Evolutionary conservation across 2,113 vertebrate species (phyloP), one percentile per base, ranked within the genome.

Genomic region (Oreochromis niloticus): DNA sequence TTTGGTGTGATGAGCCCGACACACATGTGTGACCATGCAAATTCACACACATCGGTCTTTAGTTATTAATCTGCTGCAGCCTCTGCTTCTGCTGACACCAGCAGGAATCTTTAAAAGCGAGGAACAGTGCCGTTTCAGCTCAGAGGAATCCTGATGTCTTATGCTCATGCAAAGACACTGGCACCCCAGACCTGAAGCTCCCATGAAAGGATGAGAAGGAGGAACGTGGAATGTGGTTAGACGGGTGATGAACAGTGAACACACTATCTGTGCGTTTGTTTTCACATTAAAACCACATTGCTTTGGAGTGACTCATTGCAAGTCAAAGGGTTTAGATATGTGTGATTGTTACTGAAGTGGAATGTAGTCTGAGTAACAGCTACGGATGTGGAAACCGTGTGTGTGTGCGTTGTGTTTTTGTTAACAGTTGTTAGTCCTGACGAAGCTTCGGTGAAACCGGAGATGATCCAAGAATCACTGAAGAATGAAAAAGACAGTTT

Each of bases 401-500:
- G 57, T 54, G 19, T 11, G 22, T 30, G 41, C 36, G 71, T 59
- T 63, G 32, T 66, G 17, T 66, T 22, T 81, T 87, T 17, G 52
- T 87, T 87, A 87, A 56, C 22, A 16, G 8, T 61, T 8, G 8
- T 24, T 66, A 57, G 22, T 56, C 41, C 66, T 66, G 81, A 59
- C n/a, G 13, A 85, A 84, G 43, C 50, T 59, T 46, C 46, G 9
- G 81, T 89, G 88, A 86, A 86, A 92, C 46, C 6, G 43, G 81
- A 90, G 87, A 88, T 83, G 80, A 88, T 86, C 61, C 79, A 56
- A 30, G 86, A 93, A 80, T 83, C 85, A 12, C 71, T 88, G 85
- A 87, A 46, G 52, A 83, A 89, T 92, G 84, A 92, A 93, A 90
- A 84, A 84, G 79, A 87, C 84, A 68, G 83, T 92, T 93, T 82